phyloP scores from a whole-genome alignment of 1,140 invertebrate genomes.

The Homarus americanus region DNA sequence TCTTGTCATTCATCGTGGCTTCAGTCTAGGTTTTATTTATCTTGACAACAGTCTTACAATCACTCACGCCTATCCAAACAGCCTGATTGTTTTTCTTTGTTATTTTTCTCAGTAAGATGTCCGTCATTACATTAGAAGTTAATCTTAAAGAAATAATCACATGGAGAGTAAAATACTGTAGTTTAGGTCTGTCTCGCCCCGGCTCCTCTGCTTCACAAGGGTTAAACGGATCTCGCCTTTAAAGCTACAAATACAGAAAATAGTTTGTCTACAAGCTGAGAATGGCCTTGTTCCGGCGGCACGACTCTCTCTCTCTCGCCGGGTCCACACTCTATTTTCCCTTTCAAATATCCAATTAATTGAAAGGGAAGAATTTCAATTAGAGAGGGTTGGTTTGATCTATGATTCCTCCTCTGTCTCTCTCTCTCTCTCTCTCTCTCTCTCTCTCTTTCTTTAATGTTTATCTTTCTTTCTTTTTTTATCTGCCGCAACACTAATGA shows the following conservation, averaged over 20 bases:
- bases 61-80: no score
- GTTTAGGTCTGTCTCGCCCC: not conserved
- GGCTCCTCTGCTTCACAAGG: not conserved
- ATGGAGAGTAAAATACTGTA: no score
- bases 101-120: no score
- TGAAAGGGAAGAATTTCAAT: slow-evolving; percentile 48
- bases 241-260: not conserved
- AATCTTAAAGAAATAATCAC: no score
- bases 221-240: not conserved
- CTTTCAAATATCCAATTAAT: slow-evolving; percentile 56
- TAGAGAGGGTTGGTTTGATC: slow-evolving; percentile 42
- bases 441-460: slow-evolving; percentile 19
- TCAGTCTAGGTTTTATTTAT: no score
- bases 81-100: no score
- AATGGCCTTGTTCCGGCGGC: not conserved
- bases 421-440: slow-evolving; percentile 31
- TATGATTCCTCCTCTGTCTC: slow-evolving; percentile 19
- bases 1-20: no score
- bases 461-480: slow-evolving; percentile 25
- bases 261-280: not conserved
- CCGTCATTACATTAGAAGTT: no score
- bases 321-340: slow-evolving; percentile 45
- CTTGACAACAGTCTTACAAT: no score
- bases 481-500: not conserved
- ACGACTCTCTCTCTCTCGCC: slow-evolving; percentile 24